A percentile compares a stretch with the other conserved stretches of the same genome.
phyloP scores from a whole-genome alignment of 1,140 invertebrate genomes.

The Drosophila insularis region DNA sequence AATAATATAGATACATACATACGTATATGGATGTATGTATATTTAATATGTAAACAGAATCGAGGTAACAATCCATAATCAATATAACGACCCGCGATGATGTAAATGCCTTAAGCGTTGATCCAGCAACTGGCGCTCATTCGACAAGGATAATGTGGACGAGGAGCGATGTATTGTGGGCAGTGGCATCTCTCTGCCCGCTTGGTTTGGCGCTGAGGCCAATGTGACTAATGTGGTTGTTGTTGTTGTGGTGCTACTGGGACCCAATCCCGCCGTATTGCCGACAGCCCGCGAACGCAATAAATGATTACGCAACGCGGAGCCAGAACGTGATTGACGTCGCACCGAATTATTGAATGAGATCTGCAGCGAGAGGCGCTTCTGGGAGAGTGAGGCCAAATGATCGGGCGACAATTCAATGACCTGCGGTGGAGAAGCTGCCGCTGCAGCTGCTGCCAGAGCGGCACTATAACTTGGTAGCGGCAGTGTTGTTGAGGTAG shows the following conservation, averaged over 20 bases:
- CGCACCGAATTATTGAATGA: conserved; percentile 75
- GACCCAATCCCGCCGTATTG: conserved; percentile 53
- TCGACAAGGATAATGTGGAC: conserved; percentile 61
- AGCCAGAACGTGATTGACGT: conserved; percentile 52
- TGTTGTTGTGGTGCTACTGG: conserved; percentile 31
- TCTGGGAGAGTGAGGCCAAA: conserved; percentile 73
- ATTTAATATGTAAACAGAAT: conserved; percentile 22
- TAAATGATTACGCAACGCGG: conserved; percentile 72
- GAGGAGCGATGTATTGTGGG: conserved; percentile 70
- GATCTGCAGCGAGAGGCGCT: conserved; percentile 80
- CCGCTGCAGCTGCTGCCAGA: conserved; percentile 41
- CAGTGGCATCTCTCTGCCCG: conserved; percentile 18
- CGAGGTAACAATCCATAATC: conserved; percentile 20
- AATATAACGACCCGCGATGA: conserved; percentile 75
- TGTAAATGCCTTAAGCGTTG: conserved; percentile 72
- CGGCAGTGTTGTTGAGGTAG: conserved; percentile 31
- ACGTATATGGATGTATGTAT: too few relatives aligned
- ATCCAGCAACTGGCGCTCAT: conserved; percentile 71
- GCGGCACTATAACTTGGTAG: conserved; percentile 67
- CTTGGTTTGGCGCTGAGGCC: neutral
- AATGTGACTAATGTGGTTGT: conserved; percentile 9
- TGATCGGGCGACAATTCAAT: conserved; percentile 78
- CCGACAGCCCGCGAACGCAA: conserved; percentile 68
- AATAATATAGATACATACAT: too few relatives aligned
- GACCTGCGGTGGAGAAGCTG: conserved; percentile 56